Conservation (phyloP, 2,888 invertebrate genomes). For the Polyommatus iphigenia region DNA sequence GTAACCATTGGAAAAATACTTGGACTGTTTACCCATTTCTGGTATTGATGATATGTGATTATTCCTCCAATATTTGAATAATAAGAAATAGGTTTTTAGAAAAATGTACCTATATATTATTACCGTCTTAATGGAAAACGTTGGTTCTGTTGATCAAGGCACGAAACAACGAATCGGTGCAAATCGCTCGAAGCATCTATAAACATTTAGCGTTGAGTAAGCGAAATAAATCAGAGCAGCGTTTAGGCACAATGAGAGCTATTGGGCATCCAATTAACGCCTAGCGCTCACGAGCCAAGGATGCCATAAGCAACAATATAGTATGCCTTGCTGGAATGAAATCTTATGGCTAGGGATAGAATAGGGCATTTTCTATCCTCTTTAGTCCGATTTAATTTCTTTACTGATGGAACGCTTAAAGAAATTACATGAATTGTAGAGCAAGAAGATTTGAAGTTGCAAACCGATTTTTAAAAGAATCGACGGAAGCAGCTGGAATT, state of each 20-base stretch:
- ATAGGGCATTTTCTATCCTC: too few relatives aligned
- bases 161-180: neutral
- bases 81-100: too few relatives aligned
- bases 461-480: neutral
- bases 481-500: neutral
- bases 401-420: too few relatives aligned
- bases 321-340: neutral
- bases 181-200: constrained; percentile 1
- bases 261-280: constrained; percentile 62
- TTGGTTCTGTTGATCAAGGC: neutral
- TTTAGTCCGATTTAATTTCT: too few relatives aligned
- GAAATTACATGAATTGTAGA: neutral
- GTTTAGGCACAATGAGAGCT: constrained; percentile 57
- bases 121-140: too few relatives aligned
- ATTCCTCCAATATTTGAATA: too few relatives aligned
- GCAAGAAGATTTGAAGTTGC: neutral
- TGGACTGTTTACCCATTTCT: too few relatives aligned
- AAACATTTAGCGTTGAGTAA: constrained; percentile 1
- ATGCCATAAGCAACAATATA: neutral
- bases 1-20: too few relatives aligned
- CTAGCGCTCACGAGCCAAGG: constrained; percentile 29
- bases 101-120: too few relatives aligned
- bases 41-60: too few relatives aligned
- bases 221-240: constrained; percentile 38
- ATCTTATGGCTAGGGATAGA: too few relatives aligned